Evolutionary conservation across 2,797 vertebrate species (phyloP).

Genomic region (Crenuchus spilurus): DNA sequence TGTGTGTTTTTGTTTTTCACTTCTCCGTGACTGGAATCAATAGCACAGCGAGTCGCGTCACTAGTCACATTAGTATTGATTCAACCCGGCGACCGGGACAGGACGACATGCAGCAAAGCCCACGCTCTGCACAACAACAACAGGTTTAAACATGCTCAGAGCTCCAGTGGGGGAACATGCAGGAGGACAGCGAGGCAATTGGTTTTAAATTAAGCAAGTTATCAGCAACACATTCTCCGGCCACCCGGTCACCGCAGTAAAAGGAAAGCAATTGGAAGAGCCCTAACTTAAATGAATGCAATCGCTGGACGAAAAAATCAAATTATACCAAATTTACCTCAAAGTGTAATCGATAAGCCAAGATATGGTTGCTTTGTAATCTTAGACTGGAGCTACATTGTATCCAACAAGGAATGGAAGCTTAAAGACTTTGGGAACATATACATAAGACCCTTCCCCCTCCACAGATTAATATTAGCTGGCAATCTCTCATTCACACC

Average conservation of each 20-base stretch:
- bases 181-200: conserved; percentile 49
- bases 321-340: too few relatives aligned
- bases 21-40: conserved; percentile 63
- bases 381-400: too few relatives aligned
- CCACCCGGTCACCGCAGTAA: neutral
- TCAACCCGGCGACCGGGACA: conserved; percentile 30
- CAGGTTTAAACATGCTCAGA: conserved; percentile 34
- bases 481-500: too few relatives aligned
- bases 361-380: too few relatives aligned
- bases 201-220: conserved; percentile 66
- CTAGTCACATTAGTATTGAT: conserved; percentile 59
- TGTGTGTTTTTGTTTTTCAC: conserved; percentile 54
- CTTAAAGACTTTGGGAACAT: too few relatives aligned
- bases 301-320: too few relatives aligned
- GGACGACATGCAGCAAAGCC: conserved; percentile 9
- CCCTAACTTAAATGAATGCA: too few relatives aligned
- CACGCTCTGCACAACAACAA: neutral
- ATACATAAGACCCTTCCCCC: too few relatives aligned
- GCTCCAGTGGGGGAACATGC: conserved; percentile 37
- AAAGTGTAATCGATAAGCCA: too few relatives aligned
- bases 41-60: conserved; percentile 55
- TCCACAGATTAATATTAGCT: too few relatives aligned
- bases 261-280: conserved; percentile 27
- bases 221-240: conserved; percentile 36
- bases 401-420: too few relatives aligned